Percentiles rank a stretch among this genome's conserved stretches.
phyloP scores from a whole-genome alignment of 2,113 vertebrate genomes.

The Varanus salvator region DNA sequence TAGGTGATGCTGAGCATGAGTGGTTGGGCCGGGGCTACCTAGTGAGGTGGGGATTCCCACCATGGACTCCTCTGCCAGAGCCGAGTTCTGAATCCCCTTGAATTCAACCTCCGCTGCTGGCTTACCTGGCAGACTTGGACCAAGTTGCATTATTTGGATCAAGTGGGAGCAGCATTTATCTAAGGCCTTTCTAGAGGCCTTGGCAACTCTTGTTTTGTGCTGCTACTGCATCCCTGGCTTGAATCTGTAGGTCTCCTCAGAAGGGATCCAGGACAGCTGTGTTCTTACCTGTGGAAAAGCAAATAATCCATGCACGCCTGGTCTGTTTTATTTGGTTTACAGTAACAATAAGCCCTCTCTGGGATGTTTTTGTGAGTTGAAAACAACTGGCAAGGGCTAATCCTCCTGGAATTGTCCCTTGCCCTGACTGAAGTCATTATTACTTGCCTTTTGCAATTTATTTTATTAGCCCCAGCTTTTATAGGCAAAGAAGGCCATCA shows the following conservation, averaged over 20 bases:
- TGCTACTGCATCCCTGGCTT: background rate
- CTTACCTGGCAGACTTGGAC: background rate
- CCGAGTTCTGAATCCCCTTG: background rate
- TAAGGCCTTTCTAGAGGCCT: background rate
- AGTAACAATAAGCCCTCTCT: background rate
- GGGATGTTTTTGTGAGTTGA: slow-evolving; percentile 36
- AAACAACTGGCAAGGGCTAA: background rate
- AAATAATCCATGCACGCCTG: background rate
- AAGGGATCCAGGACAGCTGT: background rate
- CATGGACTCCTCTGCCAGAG: background rate
- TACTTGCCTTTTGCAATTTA: background rate
- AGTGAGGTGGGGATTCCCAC: background rate
- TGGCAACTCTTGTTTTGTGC: background rate
- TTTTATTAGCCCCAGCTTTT: slow-evolving; percentile 11
- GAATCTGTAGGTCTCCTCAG: background rate
- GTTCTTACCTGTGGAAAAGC: slow-evolving; percentile 10
- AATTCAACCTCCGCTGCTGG: background rate
- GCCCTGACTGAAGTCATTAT: background rate
- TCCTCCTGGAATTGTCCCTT: background rate
- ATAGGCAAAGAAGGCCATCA: background rate
- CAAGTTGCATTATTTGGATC: background rate
- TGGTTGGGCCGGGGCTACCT: background rate
- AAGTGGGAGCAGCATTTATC: background rate
- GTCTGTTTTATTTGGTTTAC: background rate
- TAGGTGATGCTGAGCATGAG: background rate